Percentiles rank a stretch among this genome's conserved stretches.
Conservation (phyloP, 1,140 invertebrate species). For the Sarcophaga peregrina region DNA sequence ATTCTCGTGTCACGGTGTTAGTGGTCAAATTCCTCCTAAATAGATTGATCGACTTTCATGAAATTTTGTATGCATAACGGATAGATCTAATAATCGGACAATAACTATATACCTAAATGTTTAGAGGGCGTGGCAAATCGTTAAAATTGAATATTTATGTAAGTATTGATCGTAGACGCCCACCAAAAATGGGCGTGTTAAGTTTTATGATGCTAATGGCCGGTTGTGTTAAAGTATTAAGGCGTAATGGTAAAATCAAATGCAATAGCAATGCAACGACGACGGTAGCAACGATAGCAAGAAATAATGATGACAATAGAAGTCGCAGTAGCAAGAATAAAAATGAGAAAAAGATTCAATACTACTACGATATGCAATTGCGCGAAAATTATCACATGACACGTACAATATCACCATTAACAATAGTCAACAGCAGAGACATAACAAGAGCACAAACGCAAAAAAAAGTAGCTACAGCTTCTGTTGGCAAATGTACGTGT, state of each 20-base stretch:
- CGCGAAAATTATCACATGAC: conserved; percentile 12
- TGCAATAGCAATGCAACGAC: neutral
- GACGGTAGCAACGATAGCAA: neutral
- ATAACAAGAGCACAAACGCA: neutral
- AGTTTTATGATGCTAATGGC: neutral
- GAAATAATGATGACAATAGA: neutral
- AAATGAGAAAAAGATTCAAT: neutral
- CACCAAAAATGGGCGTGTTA: too few species aligned
- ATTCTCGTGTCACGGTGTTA: too few species aligned
- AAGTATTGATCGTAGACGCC: too few species aligned
- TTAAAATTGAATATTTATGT: too few species aligned
- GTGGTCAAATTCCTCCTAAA: too few species aligned
- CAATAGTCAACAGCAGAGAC: neutral
- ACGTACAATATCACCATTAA: conserved; percentile 2
- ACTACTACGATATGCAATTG: conserved; percentile 28
- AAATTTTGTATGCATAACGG: too few species aligned
- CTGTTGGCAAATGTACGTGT: neutral
- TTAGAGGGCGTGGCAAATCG: too few species aligned
- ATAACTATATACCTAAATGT: too few species aligned
- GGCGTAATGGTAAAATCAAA: neutral
- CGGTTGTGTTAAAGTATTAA: neutral
- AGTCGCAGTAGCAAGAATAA: neutral
- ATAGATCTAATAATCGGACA: too few species aligned
- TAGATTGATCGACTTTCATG: too few species aligned
- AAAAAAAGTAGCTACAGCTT: neutral